Percentiles rank a stretch among this genome's conserved stretches.
Evolutionary conservation across 1,140 invertebrate species (phyloP).

Genomic region (Dendroctonus valens): DNA sequence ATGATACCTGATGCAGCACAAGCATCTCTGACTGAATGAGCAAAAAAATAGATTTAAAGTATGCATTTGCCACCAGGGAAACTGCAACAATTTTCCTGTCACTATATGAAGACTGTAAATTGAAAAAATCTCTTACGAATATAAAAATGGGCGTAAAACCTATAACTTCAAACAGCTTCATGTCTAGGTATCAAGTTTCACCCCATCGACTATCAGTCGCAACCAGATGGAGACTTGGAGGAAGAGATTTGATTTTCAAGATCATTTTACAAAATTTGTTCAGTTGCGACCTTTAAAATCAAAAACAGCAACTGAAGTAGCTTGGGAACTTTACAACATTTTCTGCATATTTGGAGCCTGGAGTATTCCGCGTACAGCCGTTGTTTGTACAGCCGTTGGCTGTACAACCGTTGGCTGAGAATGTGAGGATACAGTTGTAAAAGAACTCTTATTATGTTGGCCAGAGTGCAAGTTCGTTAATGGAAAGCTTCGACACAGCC

Average conservation of each 20-base stretch:
- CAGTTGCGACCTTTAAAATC: conserved; percentile 38
- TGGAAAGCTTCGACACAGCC: no score
- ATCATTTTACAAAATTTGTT: conserved; percentile 54
- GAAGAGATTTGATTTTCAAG: conserved; percentile 51
- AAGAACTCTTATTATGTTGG: conserved; percentile 40
- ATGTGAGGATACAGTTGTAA: conserved; percentile 35
- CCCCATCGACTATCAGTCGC: conserved; percentile 52
- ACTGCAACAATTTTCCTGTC: neutral
- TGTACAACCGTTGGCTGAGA: no score
- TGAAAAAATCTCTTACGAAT: conserved; percentile 25
- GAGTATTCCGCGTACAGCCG: conserved; percentile 45
- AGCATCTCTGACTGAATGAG: conserved; percentile 1
- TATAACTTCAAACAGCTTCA: conserved; percentile 44
- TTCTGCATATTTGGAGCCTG: conserved; percentile 46
- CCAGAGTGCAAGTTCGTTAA: conserved; percentile 45
- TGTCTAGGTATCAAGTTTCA: conserved; percentile 52
- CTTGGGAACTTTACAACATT: conserved; percentile 35
- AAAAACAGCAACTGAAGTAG: conserved; percentile 7
- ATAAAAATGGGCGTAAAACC: conserved; percentile 43
- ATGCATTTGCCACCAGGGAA: neutral
- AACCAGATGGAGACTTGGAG: conserved; percentile 48
- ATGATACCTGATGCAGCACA: no score
- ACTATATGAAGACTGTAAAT: conserved; percentile 1
- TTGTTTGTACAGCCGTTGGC: no score
- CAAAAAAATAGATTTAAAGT: conserved; percentile 2